Percentiles rank a stretch among this genome's conserved stretches.
These are phyloP conservation scores for Eupsilia transversa DNA, from an alignment of 2,888 invertebrate species.

Conservation along the genomic window DNA sequence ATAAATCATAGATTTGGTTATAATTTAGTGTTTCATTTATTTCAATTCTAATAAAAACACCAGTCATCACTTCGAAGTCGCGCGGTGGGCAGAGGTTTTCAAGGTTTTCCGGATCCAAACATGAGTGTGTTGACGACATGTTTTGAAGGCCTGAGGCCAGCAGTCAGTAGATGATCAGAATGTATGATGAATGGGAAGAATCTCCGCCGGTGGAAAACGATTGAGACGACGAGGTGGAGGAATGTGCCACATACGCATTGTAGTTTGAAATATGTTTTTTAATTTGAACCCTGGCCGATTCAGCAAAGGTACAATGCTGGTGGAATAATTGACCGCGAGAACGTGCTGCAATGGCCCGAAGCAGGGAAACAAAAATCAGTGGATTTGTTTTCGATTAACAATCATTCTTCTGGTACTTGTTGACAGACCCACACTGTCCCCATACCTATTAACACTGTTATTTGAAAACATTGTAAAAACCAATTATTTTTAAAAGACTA, in stretches of 20 bases:
- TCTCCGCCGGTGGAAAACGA: neutral
- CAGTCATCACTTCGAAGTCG: neutral
- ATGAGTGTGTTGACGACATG: neutral
- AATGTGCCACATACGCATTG: neutral
- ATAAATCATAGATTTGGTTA: constrained; percentile 48
- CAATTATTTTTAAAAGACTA: neutral
- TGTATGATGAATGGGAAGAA: neutral
- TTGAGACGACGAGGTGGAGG: neutral
- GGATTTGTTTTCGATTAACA: neutral
- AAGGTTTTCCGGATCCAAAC: neutral
- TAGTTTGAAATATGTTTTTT: neutral
- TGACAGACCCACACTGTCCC: neutral
- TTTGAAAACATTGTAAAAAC: neutral
- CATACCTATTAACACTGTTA: neutral
- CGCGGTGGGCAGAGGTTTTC: neutral
- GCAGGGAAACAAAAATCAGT: neutral
- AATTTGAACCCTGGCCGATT: neutral
- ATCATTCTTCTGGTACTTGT: neutral
- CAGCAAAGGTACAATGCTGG: neutral
- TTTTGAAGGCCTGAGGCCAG: neutral
- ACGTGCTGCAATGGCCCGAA: neutral
- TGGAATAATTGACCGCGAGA: neutral
- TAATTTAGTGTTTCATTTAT: constrained; percentile 29
- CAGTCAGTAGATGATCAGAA: neutral
- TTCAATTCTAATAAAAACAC: neutral